A percentile compares a stretch with the other conserved stretches of the same genome.
These are phyloP conservation scores for Sinopyrophorus schimmeli DNA, from an alignment of 2,888 invertebrate species.

Conservation along the genomic window DNA sequence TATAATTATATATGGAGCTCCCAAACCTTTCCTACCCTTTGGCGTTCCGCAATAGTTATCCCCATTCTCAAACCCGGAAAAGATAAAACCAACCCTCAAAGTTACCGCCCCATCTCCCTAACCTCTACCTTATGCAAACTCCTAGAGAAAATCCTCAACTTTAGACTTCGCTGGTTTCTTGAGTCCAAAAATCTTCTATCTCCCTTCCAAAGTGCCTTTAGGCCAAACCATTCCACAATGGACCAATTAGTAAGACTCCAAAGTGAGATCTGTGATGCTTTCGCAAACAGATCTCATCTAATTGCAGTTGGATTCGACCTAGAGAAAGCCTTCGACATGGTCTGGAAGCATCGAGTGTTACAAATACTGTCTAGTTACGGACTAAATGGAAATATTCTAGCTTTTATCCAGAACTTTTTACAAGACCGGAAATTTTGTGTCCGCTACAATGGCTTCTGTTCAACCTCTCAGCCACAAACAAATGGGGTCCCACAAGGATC, in stretches of 20 bases:
- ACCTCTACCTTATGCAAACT: not conserved
- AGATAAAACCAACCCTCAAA: too few relatives aligned
- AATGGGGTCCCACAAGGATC: slow-evolving; percentile 1
- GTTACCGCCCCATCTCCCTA: too few relatives aligned
- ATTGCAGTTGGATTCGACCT: not conserved
- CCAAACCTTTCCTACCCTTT: too few relatives aligned
- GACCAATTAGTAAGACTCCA: not conserved
- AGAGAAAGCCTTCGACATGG: not conserved
- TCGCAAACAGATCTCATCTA: not conserved
- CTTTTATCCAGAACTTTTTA: not conserved
- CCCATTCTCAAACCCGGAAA: too few relatives aligned
- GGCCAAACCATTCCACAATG: not conserved
- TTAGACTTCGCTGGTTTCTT: not conserved
- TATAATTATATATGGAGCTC: too few relatives aligned
- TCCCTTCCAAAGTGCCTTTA: not conserved
- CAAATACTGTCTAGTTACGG: not conserved
- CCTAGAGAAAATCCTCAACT: not conserved
- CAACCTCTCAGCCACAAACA: not conserved
- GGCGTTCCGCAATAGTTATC: too few relatives aligned
- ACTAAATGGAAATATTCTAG: not conserved
- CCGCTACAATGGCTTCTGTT: not conserved
- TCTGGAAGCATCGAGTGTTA: not conserved
- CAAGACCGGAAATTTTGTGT: not conserved
- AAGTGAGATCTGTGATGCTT: not conserved
- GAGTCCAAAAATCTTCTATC: not conserved